Evolutionary conservation across 2,888 invertebrate genomes (phyloP), one percentile per base, ranked within the genome.

Genomic region (Caenorhabditis afra): DNA sequence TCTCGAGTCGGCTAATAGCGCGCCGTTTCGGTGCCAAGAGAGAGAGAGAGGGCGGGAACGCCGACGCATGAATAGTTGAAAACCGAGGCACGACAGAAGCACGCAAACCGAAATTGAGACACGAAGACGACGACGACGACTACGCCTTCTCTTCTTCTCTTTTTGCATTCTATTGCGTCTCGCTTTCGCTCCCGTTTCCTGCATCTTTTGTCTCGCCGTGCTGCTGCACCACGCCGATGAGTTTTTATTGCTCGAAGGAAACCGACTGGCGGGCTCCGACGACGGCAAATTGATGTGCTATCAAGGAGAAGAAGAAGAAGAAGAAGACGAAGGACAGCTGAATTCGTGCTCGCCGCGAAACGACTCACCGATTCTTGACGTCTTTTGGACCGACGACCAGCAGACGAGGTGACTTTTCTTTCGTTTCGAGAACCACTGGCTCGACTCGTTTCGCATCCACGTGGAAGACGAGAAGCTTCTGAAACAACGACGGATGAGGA

Each of bases 351-450:
- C 50, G 18, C 16, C 2, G 20, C n/a, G 20, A 20, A 59, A 64
- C 22, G 39, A 68, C 79, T 59, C 58, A 85, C 85, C 81, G 77
- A 45, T 74, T 61, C 62, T 85, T 85, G 74, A 85, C 74, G 73
- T 85, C 85, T 64, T 81, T 81, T n/a, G 85, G 85, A 37, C 84
- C 82, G 55, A 83, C 83, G 62, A 85, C 77, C 64, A 85, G 76
- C 53, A 85, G 81, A 44, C 79, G 65, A 12, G 78, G 57, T 47
- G 50, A 22, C 64, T 81, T 68, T 49, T 83, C 82, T 52, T 81
- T 81, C 44, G 83, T 83, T 53, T 81, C 82, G 53, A 85, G 57
- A 10, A 85, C 55, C 23, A 68, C 71, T 39, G 81, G 81, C 20
- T 79, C 77, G n/a, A 82, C 50, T 29, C 61, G 58, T 22, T 62